Evolutionary conservation across 2,797 vertebrate genomes (phyloP), one percentile per base, ranked within the genome.

Genomic region (Acropternis orthonyx): DNA sequence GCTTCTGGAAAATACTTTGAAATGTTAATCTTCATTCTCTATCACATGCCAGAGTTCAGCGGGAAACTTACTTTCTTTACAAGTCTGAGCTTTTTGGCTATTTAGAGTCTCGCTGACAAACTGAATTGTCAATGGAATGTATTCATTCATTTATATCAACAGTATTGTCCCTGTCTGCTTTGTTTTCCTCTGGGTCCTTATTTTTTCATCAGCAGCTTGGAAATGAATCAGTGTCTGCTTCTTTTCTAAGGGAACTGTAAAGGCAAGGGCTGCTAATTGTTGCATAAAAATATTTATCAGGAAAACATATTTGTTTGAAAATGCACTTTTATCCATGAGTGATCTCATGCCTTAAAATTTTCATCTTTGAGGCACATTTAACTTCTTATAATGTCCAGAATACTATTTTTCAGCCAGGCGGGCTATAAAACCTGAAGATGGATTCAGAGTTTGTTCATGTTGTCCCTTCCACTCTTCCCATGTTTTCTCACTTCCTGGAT

Each of bases 121-220:
- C 58, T 91, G 92, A 96, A 94, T 88, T 89, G 87, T 93, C 91
- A 94, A 66, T 92, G 89, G 89, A 94, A 96, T 73, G 88, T 77
- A 94, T 96, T 97, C 81, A 92, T 95, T 88, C 73, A 77, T 92
- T 96, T 96, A 81, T 75, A 92, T 91, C 91, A 93, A 94, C 85
- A 91, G 82, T 75, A 96, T 96, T 96, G 89, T 96, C 62, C 58
- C 85, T 94, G 79, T 83, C 89, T 95, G 92, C 91, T 96, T 96
- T 97, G 92, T 94, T 96, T 97, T 95, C 78, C 89, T 89, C 82
- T 81, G 85, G 92, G 58, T 62, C 34, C 62, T 88, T 94, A 84
- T 78, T 93, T 96, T 95, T 96, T 78, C 66, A 83, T 85, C 85
- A 94, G 68, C 61, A 89, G 39, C 81, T 95, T 92, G 91, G 81